A percentile compares a stretch with the other conserved stretches of the same genome.
phyloP scores from a whole-genome alignment of 2,888 invertebrate species.

The Drosophila nr. fundita region DNA sequence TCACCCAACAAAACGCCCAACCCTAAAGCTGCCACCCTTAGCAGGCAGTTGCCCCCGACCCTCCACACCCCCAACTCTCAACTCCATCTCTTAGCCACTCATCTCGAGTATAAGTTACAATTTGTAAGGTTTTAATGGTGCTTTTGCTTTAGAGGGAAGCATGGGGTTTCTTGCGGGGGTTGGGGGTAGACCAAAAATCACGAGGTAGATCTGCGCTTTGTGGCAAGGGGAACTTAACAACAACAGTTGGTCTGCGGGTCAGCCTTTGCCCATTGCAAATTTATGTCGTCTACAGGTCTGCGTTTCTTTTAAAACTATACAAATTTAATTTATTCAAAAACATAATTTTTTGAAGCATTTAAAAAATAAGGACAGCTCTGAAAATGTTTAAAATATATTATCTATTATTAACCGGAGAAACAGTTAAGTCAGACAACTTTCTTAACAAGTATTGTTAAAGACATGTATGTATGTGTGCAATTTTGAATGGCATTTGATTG shows the following conservation, averaged over 20 bases:
- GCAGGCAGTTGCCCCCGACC: slow-evolving; percentile 3
- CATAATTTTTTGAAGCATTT: neutral
- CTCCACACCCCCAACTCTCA: neutral
- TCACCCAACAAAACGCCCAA: neutral
- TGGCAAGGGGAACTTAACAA: slow-evolving; percentile 4
- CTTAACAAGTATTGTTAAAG: neutral
- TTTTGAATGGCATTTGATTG: neutral
- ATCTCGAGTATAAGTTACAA: slow-evolving; percentile 72
- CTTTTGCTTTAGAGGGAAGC: slow-evolving; percentile 17
- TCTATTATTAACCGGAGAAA: neutral
- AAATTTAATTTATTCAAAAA: neutral
- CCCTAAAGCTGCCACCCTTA: slow-evolving; percentile 15
- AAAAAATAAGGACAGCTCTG: neutral
- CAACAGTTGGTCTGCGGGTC: slow-evolving; percentile 21
- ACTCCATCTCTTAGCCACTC: slow-evolving; percentile 49
- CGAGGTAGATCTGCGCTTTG: slow-evolving; percentile 13
- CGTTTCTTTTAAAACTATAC: neutral
- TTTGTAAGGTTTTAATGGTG: slow-evolving; percentile 75
- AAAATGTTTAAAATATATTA: neutral
- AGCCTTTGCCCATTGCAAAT: slow-evolving; percentile 18
- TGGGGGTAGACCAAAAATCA: slow-evolving; percentile 26
- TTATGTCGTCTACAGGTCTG: neutral
- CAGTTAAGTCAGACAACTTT: neutral
- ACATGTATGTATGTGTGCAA: no score
- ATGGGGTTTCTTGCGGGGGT: slow-evolving; percentile 5